phyloP scores from a whole-genome alignment of 2,113 vertebrate species.

The Pungitius pungitius region DNA sequence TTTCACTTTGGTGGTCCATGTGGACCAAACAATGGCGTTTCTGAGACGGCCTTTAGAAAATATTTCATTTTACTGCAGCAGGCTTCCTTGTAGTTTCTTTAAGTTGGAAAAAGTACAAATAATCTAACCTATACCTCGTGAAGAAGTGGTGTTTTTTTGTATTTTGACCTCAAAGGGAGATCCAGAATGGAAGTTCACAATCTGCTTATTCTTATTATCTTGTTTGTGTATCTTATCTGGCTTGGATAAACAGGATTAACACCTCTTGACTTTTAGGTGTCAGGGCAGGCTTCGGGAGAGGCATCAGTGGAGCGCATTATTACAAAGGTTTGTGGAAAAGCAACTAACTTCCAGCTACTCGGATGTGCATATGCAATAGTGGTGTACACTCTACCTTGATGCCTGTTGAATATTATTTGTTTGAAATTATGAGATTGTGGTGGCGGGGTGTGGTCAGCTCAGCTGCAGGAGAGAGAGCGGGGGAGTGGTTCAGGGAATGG shows the following conservation, averaged over 20 bases:
- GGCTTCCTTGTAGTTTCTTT: not conserved
- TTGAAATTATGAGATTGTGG: not conserved
- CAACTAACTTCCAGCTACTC: not conserved
- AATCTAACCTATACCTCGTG: not conserved
- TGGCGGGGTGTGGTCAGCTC: too few relatives aligned
- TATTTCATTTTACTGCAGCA: too few relatives aligned
- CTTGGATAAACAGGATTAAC: slow-evolving; percentile 10
- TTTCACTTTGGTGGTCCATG: not conserved
- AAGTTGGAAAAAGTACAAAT: not conserved
- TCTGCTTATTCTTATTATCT: not conserved
- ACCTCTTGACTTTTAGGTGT: slow-evolving; percentile 72
- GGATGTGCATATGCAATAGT: not conserved
- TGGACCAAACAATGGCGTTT: not conserved
- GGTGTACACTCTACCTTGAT: not conserved
- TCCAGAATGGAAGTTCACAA: not conserved
- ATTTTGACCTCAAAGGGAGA: not conserved
- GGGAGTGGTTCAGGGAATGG: too few relatives aligned
- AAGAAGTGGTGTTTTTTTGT: not conserved
- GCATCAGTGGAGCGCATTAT: slow-evolving; percentile 83
- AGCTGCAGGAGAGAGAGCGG: too few relatives aligned
- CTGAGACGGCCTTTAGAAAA: not conserved
- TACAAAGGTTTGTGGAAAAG: slow-evolving; percentile 79
- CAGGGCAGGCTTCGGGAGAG: slow-evolving; percentile 86
- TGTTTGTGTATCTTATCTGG: not conserved
- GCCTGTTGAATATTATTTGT: not conserved